Base-by-base conservation (phyloP, 2,888 invertebrate species). In the Crematogaster levior region DNA sequence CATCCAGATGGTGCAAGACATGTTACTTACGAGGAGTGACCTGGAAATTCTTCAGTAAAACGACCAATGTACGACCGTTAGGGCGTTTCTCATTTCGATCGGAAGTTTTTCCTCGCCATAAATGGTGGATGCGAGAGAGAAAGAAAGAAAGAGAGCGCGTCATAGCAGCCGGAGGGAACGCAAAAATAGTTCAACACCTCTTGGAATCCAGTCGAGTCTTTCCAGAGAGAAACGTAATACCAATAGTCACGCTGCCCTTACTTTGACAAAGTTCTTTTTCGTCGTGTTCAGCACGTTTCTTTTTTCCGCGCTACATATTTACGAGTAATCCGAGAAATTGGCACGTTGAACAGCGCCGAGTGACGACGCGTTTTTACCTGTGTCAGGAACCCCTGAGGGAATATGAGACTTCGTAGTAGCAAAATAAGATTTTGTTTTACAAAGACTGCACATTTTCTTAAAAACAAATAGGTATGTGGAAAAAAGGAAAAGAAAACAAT, bases 61-160 rank as follows among this genome's bases (percentile, higher is more conserved):
- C 84, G 80, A 81, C 86, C 70, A 53, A 88, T 85, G 80, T 82
- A 81, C 81, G 58, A 85, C 82, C 83, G 81, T 82, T 72, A 84
- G 46, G 40, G 37, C 61, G 60, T 72, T 86, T 74, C 77, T 84
- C 81, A 79, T 46, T 24, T 66, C 53, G 56, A 74, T 74, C 48
- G 51, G 7, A 21, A 79, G 37, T 58, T 79, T 72, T 72, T 56
- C 43, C 34, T 43, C 24, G 18, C 46, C 74, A 15, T 74, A 79
- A 53, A 21, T 43, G 34, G 12, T 15, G 4, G 15, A 34, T 5
- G 34, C 3, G 34, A 34, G 1, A n/a, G 51, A 30, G 37, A 58
- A 12, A 58, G 58, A 27, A 5, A 53, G n/a, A 61, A 37, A 21
- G 21, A 21, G 6, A 61, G 40, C 21, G n/a, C 2, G 24, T 37